Base-by-base conservation (phyloP, 2,113 vertebrate species). In the Eonycteris spelaea region DNA sequence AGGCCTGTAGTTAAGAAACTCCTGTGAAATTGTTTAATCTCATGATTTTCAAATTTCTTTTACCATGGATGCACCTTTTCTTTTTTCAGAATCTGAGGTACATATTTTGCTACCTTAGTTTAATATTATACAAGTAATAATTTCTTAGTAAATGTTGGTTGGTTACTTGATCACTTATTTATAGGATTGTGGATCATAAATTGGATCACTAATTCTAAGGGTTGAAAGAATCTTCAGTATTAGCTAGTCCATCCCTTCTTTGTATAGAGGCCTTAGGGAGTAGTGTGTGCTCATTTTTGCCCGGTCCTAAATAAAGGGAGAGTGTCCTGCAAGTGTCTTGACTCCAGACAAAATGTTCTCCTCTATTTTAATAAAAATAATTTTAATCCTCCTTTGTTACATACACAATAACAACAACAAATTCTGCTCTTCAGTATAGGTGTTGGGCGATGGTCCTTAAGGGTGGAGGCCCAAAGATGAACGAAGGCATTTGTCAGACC, bases 231-330 rank as follows among this genome's bases (percentile, higher is more conserved):
- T 59, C 67, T 16, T 28, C 8, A 14, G 3, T 40, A 9, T n/a
- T n/a, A 18, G 67, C 59, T 43, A 3, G 40, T 26, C 38, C 19
- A 4, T 6, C 45, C 22, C 4, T 33, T 24, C 7, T 0, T 0
- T 9, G 15, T 21, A 8, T 3, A 28, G 74, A 53, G 30, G 38
- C 43, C 21, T 14, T 7, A 12, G 18, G 26, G 19, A 21, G 40
- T 33, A 7, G 16, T 11, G 4, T 1, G 6, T 22, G 30, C 26
- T 13, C 15, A 0, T 28, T 5, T 26, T 61, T 33, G 33, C 70
- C 24, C 14, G 5, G 3, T 43, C 45, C 13, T 26, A 19, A 71
- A 7, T n/a, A 30, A 67, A 85, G 38, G 38, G 33, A 21, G 53
- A 15, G 35, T 51, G 63, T 55, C 45, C 48, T 6, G 5, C 38